Evolutionary conservation across 2,113 vertebrate genomes (phyloP), one percentile per base, ranked within the genome.

Genomic region (Illadopsis cleaveri): DNA sequence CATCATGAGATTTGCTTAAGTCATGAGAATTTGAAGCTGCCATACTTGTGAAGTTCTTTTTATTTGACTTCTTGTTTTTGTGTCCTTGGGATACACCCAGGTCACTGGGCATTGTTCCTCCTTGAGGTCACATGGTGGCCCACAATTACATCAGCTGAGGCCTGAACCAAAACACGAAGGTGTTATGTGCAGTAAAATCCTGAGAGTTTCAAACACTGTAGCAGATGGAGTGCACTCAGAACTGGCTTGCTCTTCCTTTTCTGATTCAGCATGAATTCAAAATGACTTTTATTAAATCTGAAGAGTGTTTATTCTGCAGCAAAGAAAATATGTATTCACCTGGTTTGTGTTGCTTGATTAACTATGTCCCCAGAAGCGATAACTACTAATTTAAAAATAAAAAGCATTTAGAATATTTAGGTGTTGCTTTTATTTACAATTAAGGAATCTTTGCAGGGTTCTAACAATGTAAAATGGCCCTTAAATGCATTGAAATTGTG

Each of bases 61-160:
- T 64, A 58, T 82, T 77, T 80, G 68, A 95, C 90, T 96, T 96
- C 96, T 96, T 93, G 92, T 95, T 97, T 96, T 86, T 71, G 69
- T 11, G 1, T 76, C 88, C 93, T 92, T 6, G 23, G 92, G 61
- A 68, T 96, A 83, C 86, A 95, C 88, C 85, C 92, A 81, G 90
- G 88, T 96, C 94, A 68, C 56, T 93, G 92, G 27, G 60, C 76
- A 83, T 44, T 45, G 78, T 93, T 95, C 53, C 72, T 92, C 69
- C 61, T 60, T 22, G 79, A 45, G 71, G 77, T 96, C 96, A 97
- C 93, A 89, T 92, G 95, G 45, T 90, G 69, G 28, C 82, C 79
- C 86, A 81, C 61, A 19, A 45, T 95, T 90, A 89, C 88, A 91
- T 88, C 90, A 94, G 72, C 90, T 19, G 31, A 24, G 82, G 62